phyloP scores from a whole-genome alignment of 2,113 vertebrate genomes.

The Fulica atra region DNA sequence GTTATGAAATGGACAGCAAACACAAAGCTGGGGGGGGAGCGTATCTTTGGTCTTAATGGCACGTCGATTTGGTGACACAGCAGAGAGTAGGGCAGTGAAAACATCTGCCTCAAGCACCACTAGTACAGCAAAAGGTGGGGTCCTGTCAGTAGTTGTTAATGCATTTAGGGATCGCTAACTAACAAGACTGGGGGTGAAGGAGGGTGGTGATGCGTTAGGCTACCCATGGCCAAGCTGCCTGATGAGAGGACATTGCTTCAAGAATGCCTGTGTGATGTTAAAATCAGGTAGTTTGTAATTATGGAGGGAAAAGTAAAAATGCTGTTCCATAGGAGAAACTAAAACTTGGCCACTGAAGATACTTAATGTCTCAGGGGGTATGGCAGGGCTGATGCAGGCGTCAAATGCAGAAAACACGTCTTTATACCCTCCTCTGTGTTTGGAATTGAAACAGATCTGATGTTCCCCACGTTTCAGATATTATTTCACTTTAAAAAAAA shows the following conservation, averaged over 20 bases:
- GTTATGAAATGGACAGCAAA: rapidly evolving
- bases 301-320: neutral
- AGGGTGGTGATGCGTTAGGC: rapidly evolving
- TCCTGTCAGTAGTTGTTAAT: rapidly evolving
- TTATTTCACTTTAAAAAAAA: neutral
- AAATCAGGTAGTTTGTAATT: neutral
- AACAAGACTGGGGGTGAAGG: neutral
- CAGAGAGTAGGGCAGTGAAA: neutral
- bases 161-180: neutral
- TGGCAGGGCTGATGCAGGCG: neutral
- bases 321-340: neutral
- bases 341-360: neutral
- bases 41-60: neutral
- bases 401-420: neutral
- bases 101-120: neutral
- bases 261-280: neutral
- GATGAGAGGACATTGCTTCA: neutral
- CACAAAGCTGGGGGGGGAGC: neutral
- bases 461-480: neutral
- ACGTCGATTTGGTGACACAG: neutral
- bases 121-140: neutral
- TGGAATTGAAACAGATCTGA: neutral
- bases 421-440: neutral
- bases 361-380: rapidly evolving
- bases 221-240: neutral